Percentiles rank a stretch among this genome's conserved stretches.
phyloP scores from a whole-genome alignment of 2,888 invertebrate genomes.

The Troglohyphantes excavatus region DNA sequence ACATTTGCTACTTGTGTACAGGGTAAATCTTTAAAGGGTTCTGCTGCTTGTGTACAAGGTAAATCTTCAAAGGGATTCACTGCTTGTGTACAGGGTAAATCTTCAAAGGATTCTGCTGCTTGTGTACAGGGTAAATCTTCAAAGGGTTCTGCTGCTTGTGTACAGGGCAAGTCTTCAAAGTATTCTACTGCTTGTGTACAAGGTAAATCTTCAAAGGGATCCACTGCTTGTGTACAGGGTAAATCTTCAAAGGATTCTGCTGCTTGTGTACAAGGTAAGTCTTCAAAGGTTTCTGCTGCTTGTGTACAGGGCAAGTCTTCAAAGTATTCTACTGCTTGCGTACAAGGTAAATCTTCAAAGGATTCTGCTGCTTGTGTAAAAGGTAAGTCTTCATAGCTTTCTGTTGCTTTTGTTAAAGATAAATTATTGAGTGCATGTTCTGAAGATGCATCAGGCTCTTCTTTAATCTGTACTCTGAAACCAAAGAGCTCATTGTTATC shows the following conservation, averaged over 20 bases:
- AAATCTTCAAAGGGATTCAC: constrained; percentile 9
- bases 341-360: not conserved
- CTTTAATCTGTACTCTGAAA: not conserved
- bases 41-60: constrained; percentile 24
- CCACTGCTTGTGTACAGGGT: not conserved
- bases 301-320: constrained; percentile 4
- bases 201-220: not conserved
- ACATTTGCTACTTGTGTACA: not conserved
- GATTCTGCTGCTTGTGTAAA: no score
- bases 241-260: not conserved
- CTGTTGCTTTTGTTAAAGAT: not conserved
- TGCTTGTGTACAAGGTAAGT: not conserved
- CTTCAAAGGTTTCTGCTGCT: not conserved
- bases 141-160: not conserved
- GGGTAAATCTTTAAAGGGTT: constrained; percentile 2
- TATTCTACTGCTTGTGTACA: not conserved
- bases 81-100: constrained; percentile 30
- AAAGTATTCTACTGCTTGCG: not conserved
- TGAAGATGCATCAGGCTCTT: not conserved
- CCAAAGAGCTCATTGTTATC: not conserved
- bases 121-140: constrained; percentile 29
- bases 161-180: not conserved
- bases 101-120: not conserved
- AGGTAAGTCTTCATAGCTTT: not conserved
- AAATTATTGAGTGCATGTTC: not conserved